Base-by-base conservation (phyloP, 2,888 invertebrate genomes). In the Arrhopalites spinosus region DNA sequence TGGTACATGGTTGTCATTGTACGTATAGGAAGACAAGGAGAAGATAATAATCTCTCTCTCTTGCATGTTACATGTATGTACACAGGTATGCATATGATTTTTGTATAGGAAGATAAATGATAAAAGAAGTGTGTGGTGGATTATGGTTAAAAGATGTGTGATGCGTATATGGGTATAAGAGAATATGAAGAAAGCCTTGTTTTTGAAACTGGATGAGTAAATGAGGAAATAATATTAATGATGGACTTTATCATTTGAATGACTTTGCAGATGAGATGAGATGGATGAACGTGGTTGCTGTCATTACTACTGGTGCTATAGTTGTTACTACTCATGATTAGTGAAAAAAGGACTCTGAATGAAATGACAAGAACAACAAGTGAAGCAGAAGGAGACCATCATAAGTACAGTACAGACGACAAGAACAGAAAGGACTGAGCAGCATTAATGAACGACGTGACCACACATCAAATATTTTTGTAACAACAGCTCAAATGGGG, bases 401-500 rank as follows among this genome's bases (percentile, higher is more conserved):
- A 68, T 15, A 25, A 47, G 68, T 43, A 20, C n/a, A 43, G 47
- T 36, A 45, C 27, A n/a, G 23, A 47, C 25, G 20, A 47, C 15
- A 15, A 23, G 50, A 59, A 23, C 25, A 23, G 7, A 25, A 59
- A 59, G 25, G 59, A 59, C 25, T 7, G 59, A 59, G 8, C 20
- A 59, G 59, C 25, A 25, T 27, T 8, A 56, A n/a, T n/a, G n/a
- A n/a, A 50, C 50, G 50, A 50, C n/a, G 50, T 25, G 7, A 23
- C 13, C 25, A 27, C 11, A 11, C 25, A 7, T 59, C 36, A 36
- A 36, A n/a, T n/a, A n/a, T 36, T 36, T 36, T 36, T 7, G 36
- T 7, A 11, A 7, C 36, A 36, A 25, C 27, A 17, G 70, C 29
- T 66, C 72, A 78, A 76, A 80, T 81, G 81, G 80, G 80, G 73